Evolutionary conservation across 2,797 vertebrate species (phyloP).

Genomic region (Prionace glauca): DNA sequence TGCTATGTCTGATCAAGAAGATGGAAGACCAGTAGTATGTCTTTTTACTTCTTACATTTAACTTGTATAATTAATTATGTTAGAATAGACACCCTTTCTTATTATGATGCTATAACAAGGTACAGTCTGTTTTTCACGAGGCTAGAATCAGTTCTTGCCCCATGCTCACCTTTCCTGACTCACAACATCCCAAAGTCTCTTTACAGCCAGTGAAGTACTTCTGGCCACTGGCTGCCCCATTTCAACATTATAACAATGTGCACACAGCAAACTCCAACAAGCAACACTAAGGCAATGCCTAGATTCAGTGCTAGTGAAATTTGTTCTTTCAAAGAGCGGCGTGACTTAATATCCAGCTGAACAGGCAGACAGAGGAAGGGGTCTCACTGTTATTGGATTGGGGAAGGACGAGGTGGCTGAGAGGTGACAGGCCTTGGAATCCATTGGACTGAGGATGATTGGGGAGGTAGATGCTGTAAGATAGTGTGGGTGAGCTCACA

Average conservation of each 20-base stretch:
- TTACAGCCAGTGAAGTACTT: neutral
- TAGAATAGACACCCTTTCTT: neutral
- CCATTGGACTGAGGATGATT: neutral
- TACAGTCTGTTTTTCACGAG: neutral
- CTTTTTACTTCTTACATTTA: neutral
- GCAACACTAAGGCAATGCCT: neutral
- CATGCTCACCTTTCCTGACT: neutral
- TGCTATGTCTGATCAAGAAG: too few relatives aligned
- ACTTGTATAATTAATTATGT: neutral
- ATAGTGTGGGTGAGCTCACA: too few relatives aligned
- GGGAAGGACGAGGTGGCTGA: neutral
- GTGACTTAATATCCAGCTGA: neutral
- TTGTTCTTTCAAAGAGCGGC: neutral
- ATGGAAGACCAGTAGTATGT: neutral
- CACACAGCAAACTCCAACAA: neutral
- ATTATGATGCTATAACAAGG: neutral
- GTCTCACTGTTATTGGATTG: neutral
- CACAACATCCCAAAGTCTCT: neutral
- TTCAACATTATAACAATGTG: too few relatives aligned
- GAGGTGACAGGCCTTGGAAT: neutral
- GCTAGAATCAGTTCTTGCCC: too few relatives aligned
- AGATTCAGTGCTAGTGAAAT: neutral
- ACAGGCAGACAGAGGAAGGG: neutral
- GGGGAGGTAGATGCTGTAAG: neutral
- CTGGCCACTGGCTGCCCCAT: neutral